Evolutionary conservation across 2,888 invertebrate species (phyloP), one percentile per base, ranked within the genome.

Genomic region (Serrognathus titanus): DNA sequence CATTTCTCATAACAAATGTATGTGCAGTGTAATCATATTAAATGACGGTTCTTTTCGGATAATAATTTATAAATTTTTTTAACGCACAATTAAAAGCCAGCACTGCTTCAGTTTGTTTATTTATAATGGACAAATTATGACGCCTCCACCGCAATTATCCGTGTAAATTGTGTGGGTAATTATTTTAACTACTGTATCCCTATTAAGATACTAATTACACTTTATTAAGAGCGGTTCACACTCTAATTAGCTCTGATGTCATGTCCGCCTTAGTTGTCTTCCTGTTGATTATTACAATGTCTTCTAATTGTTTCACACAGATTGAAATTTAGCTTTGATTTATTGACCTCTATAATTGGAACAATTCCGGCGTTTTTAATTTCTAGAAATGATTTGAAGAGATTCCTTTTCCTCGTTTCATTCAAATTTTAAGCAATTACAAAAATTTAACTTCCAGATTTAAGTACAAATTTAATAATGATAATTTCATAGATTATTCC

Each of bases 111-210:
- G 48, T 57, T 57, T 57, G 51, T 51, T 51, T 51, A 51, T 58
- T 41, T 51, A 51, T 51, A 48, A 58, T 53, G 48, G 55, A 56
- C 56, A 54, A 54, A 66, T 65, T 66, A 63, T 61, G 60, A 69
- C 74, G 72, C 73, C 73, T 71, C 69, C 72, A 66, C 67, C 64
- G 69, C 72, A 72, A 71, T 74, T 72, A 71, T 69, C 69, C 69
- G 74, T 74, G 75, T 74, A 75, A 76, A 75, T 75, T 73, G 73
- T 71, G 69, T 67, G 65, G 63, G 71, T 76, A 76, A 77, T 76
- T 77, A 78, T 73, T 75, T 77, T 77, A 78, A 78, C 74, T 76
- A 73, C 72, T 75, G 77, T 78, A 77, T 77, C 77, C 77, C 77
- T 77, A 78, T 77, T 77, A 77, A 76, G 74, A 71, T 70, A 71